These are phyloP conservation scores for Onychostruthus taczanowskii DNA, from an alignment of 2,113 vertebrate species.

Conservation along the genomic window DNA sequence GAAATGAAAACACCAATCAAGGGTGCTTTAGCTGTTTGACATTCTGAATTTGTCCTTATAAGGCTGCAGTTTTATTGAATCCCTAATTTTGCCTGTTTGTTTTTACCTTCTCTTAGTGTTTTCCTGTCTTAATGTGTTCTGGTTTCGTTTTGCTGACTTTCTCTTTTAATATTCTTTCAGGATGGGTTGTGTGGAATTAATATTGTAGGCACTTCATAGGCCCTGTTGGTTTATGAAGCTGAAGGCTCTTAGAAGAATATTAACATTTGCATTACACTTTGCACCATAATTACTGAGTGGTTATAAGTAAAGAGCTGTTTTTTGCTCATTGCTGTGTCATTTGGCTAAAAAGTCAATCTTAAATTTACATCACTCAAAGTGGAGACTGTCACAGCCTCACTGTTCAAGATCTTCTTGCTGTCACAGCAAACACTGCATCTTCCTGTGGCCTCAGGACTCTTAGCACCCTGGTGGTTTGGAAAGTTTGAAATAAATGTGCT, in stretches of 20 bases:
- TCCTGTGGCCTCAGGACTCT: neutral
- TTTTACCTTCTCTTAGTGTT: neutral
- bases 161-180: neutral
- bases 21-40: neutral
- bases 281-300: neutral
- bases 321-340: neutral
- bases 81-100: neutral
- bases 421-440: neutral
- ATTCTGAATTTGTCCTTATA: neutral
- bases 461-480: neutral
- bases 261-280: neutral
- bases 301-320: neutral
- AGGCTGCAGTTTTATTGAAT: neutral
- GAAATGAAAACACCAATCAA: neutral
- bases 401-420: neutral
- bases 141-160: neutral
- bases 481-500: neutral
- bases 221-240: neutral
- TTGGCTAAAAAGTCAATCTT: neutral
- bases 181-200: slow-evolving; percentile 3
- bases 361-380: neutral
- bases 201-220: neutral
- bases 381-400: neutral
- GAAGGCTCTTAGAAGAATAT: neutral
- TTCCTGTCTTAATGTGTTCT: neutral